Evolutionary conservation across 2,113 vertebrate species (phyloP).

Genomic region (Crotalus horridus): DNA sequence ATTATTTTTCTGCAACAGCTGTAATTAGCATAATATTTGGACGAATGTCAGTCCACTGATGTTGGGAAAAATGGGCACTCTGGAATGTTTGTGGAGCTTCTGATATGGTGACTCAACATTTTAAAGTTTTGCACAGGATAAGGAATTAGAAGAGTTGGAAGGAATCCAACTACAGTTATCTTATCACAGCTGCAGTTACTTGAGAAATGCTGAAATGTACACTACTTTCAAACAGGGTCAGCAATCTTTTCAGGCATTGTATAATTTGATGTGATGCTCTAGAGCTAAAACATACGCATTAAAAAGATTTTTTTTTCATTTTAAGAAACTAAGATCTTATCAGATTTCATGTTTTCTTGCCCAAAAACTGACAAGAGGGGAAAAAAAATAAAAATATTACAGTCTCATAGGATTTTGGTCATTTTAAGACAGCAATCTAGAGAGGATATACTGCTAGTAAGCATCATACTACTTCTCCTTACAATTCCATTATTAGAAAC

Average conservation of each 20-base stretch:
- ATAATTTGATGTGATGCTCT: background rate
- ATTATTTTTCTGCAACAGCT: background rate
- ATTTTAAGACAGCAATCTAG: background rate
- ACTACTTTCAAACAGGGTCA: background rate
- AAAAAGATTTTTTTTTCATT: background rate
- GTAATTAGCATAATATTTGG: slow-evolving; percentile 2
- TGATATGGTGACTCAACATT: background rate
- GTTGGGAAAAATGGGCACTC: background rate
- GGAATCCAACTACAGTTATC: background rate
- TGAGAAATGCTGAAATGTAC: background rate
- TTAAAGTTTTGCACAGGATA: background rate
- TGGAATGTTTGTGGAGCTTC: background rate
- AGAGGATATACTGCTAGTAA: background rate
- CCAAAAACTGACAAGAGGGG: background rate
- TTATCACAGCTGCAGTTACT: background rate
- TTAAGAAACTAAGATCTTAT: background rate
- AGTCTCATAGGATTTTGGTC: background rate
- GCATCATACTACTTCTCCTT: background rate
- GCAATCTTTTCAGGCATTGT: background rate
- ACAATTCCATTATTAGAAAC: background rate
- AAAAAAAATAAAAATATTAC: background rate
- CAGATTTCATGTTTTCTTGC: background rate
- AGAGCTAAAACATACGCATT: background rate
- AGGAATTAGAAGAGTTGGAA: background rate
- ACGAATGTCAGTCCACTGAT: background rate